Base-by-base conservation (phyloP, 2,888 invertebrate genomes). In the Polietes domitor region DNA sequence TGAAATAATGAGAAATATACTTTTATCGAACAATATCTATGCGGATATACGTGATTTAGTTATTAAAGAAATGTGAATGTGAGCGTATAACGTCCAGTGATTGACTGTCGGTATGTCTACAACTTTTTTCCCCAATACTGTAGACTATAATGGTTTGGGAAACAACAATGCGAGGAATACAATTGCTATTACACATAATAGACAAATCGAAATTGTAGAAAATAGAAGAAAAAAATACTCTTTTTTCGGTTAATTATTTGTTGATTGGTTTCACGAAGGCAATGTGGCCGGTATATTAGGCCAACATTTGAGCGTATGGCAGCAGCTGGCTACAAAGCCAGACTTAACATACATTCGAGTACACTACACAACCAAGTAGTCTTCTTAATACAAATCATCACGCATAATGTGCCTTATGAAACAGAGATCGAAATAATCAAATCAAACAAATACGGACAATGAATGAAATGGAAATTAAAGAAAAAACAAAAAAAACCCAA, bases 41-140 rank as follows among this genome's bases (percentile, higher is more conserved):
- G 24, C 68, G 68, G 68, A 68, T 68, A 68, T 68, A 68, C 41
- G 43, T 43, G 43, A 68, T 68, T 68, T 68, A 21, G 43, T 41
- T 43, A 68, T 68, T 68, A 65, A 65, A 65, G 19, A 37, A 65
- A 32, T 26, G 32, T 24, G 32, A 7, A 15, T 19, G 9, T 17
- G 37, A 19, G 37, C 3, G 26, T 37, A 12, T 37, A 9, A 37
- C 37, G 37, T 7, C 9, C 41, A 7, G 2, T 41, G 41, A 5
- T 41, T 12, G 41, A 12, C 41, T 10, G 41, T 2, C 12, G 4
- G 41, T 41, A 4, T 41, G 41, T 47, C 47, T 47, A n/a, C 2
- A n/a, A 47, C n/a, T n/a, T n/a, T n/a, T 47, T 47, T 7, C 41
- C 41, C 4, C 47, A 12, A 7, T 47, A 47, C 47, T 7, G n/a